Evolutionary conservation across 1,140 invertebrate genomes (phyloP), one percentile per base, ranked within the genome.

Genomic region (Sycobia sp.): DNA sequence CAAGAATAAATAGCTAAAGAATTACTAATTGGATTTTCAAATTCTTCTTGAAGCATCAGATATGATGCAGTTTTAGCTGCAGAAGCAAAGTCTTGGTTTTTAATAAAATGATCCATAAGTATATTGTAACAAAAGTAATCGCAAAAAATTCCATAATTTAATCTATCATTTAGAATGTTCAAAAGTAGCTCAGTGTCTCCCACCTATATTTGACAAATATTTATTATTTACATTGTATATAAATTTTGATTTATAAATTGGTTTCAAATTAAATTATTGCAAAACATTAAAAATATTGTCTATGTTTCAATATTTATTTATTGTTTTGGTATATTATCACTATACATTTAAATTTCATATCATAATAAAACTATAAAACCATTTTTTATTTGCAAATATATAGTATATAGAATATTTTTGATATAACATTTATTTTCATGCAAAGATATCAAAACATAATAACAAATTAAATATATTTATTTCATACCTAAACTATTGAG

Each of bases 1-100:
- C 91, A 92, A 4, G 90, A 86, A 76, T 93, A 89, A 9, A 95
- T 68, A 34, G 86, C 84, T 14, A 97, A 77, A 36, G 86, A 76
- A 71, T 86, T 87, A 0, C 88, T 84, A 23, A 96, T 84, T 11
- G 87, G 85, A 83, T 93, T 87, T 4, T 84, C 82, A 66, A 86
- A 86, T 71, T 96, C 93, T 83, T 98, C 96, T 81, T 98, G 94
- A 25, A 96, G 76, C 90, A 96, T 95, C 51, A 94, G 81, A 53
- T 93, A 80, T 66, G 84, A 84, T 9, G 92, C 91, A 18, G 95
- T 80, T 75, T 87, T 88, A 0, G 91, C 88, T 10, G 94, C 95
- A 65, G 87, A 86, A 70, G 79, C 76, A 76, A 82, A 90, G 73
- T 95, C 84, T 51, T 89, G 77, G 4, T 83, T 78, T 71, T 90